Base-by-base conservation (phyloP, 1,140 invertebrate genomes). In the Euschistus heros region DNA sequence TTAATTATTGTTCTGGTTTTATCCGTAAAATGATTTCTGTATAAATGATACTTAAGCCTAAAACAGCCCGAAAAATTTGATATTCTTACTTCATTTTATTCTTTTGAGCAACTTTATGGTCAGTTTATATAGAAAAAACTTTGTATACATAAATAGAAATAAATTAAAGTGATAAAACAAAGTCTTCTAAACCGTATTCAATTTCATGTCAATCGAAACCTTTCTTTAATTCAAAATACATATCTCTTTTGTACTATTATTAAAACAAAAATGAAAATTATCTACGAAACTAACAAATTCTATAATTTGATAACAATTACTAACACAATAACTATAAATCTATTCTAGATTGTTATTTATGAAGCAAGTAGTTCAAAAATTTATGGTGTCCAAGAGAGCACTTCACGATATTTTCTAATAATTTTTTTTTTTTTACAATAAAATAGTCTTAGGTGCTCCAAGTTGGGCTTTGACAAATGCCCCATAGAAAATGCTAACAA, bases 31-130 rank as follows among this genome's bases (percentile, higher is more conserved):
- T 57, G 54, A 57, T 57, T 57, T 57, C 15, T 57, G 54, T 24
- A 26, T 57, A 57, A 57, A 57, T 57, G 54, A 57, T 57, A 57
- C 54, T 57, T 57, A 57, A 57, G 54, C 54, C 54, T 57, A 57
- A 57, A 57, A 57, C 54, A 57, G 54, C 54, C 54, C 54, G 20
- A 57, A 57, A 24, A 57, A 57, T 57, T 57, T 24, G 54, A 57
- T 57, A 57, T 50, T 26, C 54, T 57, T 57, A 57, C 54, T 24
- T 57, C 54, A 57, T 57, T 57, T 57, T 57, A 57, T 24, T 57
- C 54, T 57, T 57, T 57, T 57, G 54, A 57, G 54, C 54, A 57
- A 57, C 24, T 20, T 57, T 57, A 14, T 57, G 54, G 54, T 57
- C 54, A 57, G 18, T 57, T 57, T 57, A 57, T 27, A 57, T 57